Evolutionary conservation across 2,888 invertebrate species (phyloP).

Genomic region (Dendrolimus pini): DNA sequence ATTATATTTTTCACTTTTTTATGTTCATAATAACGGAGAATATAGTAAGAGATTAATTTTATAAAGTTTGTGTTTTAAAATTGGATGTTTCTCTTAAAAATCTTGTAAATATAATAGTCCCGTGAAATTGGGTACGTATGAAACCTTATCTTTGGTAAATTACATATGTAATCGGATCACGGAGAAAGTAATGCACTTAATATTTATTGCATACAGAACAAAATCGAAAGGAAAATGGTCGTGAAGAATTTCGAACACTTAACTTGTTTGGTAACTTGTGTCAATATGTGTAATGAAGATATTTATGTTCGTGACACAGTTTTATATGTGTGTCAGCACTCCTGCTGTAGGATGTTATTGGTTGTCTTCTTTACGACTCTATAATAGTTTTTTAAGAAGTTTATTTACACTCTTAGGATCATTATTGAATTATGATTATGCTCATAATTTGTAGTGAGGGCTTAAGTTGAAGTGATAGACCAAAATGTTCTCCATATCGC

Average conservation of each 20-base stretch:
- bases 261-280: background rate
- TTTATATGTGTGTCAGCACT: background rate
- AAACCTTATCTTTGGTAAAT: constrained; percentile 39
- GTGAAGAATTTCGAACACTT: constrained; percentile 49
- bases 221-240: constrained; percentile 62
- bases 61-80: too few relatives aligned
- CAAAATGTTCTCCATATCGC: too few relatives aligned
- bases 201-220: constrained; percentile 40
- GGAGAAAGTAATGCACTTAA: constrained; percentile 65
- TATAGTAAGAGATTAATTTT: too few relatives aligned
- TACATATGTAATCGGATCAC: constrained; percentile 53
- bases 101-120: background rate
- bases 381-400: too few relatives aligned
- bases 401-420: too few relatives aligned
- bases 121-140: constrained; percentile 17
- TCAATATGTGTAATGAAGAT: background rate
- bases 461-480: too few relatives aligned
- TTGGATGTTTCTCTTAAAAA: too few relatives aligned
- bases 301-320: background rate
- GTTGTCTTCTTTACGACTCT: background rate
- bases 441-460: too few relatives aligned
- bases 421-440: too few relatives aligned
- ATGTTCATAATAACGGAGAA: too few relatives aligned
- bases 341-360: constrained; percentile 3
- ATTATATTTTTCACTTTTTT: too few relatives aligned